A percentile compares a stretch with the other conserved stretches of the same genome.
These are phyloP conservation scores for Antheraea assamensis DNA, from an alignment of 2,888 invertebrate genomes.

Conservation along the genomic window DNA sequence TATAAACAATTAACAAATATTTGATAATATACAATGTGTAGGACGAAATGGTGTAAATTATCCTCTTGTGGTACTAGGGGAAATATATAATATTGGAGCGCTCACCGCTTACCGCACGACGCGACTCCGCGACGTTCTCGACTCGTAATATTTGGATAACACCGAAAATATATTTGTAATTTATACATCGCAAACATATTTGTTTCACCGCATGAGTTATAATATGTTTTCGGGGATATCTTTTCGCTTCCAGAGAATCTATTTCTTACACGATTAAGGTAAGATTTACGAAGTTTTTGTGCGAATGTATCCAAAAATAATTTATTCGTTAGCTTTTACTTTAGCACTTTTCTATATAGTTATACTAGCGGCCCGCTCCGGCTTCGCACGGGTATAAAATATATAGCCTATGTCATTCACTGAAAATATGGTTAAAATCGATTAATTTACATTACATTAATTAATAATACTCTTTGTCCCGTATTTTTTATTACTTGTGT, in stretches of 20 bases:
- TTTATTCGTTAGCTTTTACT: constrained; percentile 8
- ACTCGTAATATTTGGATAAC: neutral
- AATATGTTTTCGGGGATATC: constrained; percentile 8
- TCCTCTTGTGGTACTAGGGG: neutral
- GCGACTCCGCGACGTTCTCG: neutral
- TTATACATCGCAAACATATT: constrained; percentile 14
- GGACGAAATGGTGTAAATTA: neutral
- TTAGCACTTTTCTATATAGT: neutral
- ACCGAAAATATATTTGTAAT: neutral
- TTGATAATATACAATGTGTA: neutral
- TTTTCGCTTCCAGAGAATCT: constrained; percentile 8
- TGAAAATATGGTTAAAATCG: no score
- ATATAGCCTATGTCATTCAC: no score
- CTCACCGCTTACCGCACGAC: neutral
- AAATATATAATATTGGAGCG: neutral
- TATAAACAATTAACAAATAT: neutral
- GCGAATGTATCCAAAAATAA: neutral
- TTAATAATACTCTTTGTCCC: no score
- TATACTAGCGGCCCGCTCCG: neutral
- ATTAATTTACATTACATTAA: no score
- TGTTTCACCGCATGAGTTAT: constrained; percentile 8
- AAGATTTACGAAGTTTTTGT: neutral
- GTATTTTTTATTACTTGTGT: no score
- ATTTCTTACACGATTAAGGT: neutral
- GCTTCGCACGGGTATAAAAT: no score